phyloP scores from a whole-genome alignment of 2,113 vertebrate species.

The Microcebus ravelobensis region DNA sequence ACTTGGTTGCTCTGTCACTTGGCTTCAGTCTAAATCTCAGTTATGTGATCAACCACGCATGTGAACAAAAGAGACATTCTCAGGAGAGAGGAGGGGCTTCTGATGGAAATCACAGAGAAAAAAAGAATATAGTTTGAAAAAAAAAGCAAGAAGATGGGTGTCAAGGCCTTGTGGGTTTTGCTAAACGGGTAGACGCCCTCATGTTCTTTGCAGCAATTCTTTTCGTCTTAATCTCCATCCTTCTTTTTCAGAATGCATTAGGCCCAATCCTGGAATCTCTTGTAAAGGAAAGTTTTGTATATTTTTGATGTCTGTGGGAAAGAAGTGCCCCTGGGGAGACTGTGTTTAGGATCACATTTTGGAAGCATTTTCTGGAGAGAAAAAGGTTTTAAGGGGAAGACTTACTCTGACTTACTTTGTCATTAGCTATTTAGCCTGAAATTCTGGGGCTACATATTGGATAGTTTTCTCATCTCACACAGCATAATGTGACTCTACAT shows the following conservation, averaged over 20 bases:
- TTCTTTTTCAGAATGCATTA: conserved; percentile 66
- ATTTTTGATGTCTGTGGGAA: conserved; percentile 78
- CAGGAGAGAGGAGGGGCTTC: conserved; percentile 50
- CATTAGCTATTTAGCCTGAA: conserved; percentile 2
- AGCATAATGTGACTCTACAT: neutral
- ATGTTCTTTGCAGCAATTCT: conserved; percentile 63
- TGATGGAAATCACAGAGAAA: conserved; percentile 63
- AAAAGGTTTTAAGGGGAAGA: neutral
- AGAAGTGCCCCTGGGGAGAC: conserved; percentile 34
- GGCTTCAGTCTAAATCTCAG: conserved; percentile 71
- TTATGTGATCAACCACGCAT: conserved; percentile 75
- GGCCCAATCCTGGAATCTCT: conserved; percentile 44
- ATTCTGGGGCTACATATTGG: neutral
- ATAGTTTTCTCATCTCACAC: neutral
- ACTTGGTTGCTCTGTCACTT: conserved; percentile 69
- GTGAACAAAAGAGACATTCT: conserved; percentile 69
- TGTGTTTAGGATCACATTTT: conserved; percentile 56
- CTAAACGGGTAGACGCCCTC: conserved; percentile 47
- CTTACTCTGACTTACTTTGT: neutral
- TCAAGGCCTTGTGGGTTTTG: conserved; percentile 73
- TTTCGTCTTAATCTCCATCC: conserved; percentile 69
- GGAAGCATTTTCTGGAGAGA: conserved; percentile 44
- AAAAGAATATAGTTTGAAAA: conserved; percentile 35
- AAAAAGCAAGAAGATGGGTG: conserved; percentile 40
- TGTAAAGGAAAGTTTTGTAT: conserved; percentile 59